phyloP scores from a whole-genome alignment of 2,888 invertebrate species.

The Erebia palarica region DNA sequence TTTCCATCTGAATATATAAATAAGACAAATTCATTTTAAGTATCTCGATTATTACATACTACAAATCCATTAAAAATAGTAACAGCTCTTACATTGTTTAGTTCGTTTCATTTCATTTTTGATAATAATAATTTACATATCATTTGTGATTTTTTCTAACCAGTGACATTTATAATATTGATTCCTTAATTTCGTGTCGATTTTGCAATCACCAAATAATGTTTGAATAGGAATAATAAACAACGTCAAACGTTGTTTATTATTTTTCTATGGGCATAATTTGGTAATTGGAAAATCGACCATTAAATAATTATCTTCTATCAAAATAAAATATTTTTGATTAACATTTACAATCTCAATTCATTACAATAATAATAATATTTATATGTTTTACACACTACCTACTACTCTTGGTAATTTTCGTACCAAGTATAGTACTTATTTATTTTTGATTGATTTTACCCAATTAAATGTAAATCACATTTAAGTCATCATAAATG shows the following conservation, averaged over 20 bases:
- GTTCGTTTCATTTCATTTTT: background rate
- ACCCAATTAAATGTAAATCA: background rate
- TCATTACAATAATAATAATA: constrained; percentile 7
- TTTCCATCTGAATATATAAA: background rate
- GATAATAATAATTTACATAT: constrained; percentile 33
- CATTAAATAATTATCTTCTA: background rate
- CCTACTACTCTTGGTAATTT: background rate
- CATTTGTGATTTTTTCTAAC: constrained; percentile 12
- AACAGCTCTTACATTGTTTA: background rate
- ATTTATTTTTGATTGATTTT: background rate
- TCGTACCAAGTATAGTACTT: background rate
- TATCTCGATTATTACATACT: background rate
- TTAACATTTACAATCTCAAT: constrained; percentile 12
- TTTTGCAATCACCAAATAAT: background rate
- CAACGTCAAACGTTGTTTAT: background rate
- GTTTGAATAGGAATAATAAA: background rate
- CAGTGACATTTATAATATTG: constrained; percentile 32
- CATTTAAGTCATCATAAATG: background rate
- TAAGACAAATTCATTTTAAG: background rate
- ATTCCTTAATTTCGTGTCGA: background rate
- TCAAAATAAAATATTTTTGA: background rate
- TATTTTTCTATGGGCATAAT: background rate
- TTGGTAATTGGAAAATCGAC: background rate
- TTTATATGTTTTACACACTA: background rate
- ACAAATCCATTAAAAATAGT: background rate